These are phyloP conservation scores for Amphipoea oculea DNA, from an alignment of 2,888 invertebrate genomes.

Conservation along the genomic window DNA sequence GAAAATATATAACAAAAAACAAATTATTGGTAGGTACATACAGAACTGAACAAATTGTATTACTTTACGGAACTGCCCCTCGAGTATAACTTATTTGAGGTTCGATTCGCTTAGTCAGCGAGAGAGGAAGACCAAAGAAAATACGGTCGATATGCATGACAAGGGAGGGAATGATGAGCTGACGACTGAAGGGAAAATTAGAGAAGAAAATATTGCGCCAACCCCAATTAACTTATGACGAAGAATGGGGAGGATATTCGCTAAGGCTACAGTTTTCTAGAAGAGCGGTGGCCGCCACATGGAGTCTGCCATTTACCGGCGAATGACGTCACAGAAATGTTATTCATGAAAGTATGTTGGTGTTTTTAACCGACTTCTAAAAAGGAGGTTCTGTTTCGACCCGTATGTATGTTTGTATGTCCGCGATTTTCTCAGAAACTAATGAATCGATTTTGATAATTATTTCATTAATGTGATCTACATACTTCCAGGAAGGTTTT, in stretches of 20 bases:
- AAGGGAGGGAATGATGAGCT: not conserved
- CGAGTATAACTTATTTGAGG: not conserved
- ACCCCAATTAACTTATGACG: not conserved
- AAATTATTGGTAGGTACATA: not conserved
- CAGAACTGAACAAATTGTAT: too few relatives aligned
- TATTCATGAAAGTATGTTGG: not conserved
- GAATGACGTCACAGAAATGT: not conserved
- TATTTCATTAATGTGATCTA: too few relatives aligned
- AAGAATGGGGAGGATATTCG: not conserved
- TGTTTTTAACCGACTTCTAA: too few relatives aligned
- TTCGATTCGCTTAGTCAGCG: not conserved
- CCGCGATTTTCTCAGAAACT: too few relatives aligned
- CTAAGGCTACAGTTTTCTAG: not conserved
- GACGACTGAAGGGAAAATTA: not conserved
- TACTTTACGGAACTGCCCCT: not conserved
- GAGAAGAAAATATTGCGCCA: not conserved
- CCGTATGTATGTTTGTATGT: too few relatives aligned
- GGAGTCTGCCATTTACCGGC: not conserved
- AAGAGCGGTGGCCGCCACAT: not conserved
- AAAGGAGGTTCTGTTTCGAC: too few relatives aligned
- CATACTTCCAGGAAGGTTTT: too few relatives aligned
- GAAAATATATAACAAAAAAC: not conserved
- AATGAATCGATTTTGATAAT: too few relatives aligned
- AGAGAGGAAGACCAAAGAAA: not conserved
- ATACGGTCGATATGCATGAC: not conserved